phyloP scores from a whole-genome alignment of 2,797 vertebrate genomes.

The Eremophila alpestris region DNA sequence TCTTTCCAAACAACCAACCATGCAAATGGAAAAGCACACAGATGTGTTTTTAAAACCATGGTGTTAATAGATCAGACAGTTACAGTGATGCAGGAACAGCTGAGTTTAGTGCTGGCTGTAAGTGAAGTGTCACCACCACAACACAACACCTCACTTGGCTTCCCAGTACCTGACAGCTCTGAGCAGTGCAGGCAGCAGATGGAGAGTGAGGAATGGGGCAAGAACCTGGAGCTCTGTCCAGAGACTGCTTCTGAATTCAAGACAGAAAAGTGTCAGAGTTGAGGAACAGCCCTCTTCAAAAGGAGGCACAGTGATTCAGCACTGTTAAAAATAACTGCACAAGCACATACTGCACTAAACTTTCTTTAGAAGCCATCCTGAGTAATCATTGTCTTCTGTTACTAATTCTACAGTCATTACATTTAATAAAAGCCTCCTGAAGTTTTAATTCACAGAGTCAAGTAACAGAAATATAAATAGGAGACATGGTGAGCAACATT shows the following conservation, averaged over 20 bases:
- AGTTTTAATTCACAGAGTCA: slow-evolving; percentile 7
- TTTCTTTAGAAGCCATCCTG: slow-evolving; percentile 12
- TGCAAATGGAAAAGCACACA: neutral
- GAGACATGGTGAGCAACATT: neutral
- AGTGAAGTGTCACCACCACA: neutral
- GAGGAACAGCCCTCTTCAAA: slow-evolving; percentile 7
- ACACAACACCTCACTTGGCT: neutral
- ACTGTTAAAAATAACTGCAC: slow-evolving; percentile 10
- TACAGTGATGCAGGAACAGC: neutral
- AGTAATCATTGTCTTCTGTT: neutral
- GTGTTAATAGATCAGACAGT: neutral
- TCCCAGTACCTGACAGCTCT: slow-evolving; percentile 21
- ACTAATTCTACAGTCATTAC: slow-evolving; percentile 7
- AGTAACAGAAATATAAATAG: slow-evolving; percentile 14
- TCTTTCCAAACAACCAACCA: neutral
- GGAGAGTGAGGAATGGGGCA: neutral
- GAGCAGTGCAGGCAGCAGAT: neutral
- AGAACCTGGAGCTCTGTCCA: neutral
- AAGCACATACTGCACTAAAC: neutral
- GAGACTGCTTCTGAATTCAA: slow-evolving; percentile 22
- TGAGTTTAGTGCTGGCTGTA: neutral
- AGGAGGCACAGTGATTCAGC: neutral
- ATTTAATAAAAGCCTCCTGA: slow-evolving; percentile 34
- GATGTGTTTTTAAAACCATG: neutral
- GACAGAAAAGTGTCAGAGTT: neutral